A percentile compares a stretch with the other conserved stretches of the same genome.
These are phyloP conservation scores for Grus americana DNA, from an alignment of 2,113 vertebrate genomes.

Conservation along the genomic window DNA sequence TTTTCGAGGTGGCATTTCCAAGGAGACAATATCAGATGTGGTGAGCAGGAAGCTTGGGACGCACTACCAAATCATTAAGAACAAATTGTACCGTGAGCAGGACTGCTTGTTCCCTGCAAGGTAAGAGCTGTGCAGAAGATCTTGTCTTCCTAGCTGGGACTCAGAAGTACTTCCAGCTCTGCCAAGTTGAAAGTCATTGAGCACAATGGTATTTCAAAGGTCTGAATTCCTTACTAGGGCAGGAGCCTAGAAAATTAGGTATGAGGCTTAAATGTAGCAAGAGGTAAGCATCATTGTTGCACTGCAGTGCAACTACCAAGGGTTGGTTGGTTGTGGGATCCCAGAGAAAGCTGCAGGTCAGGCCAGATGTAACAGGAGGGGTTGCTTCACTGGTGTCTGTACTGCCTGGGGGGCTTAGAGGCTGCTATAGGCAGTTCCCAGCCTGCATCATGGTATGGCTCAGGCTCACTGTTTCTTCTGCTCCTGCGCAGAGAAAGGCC, in stretches of 20 bases:
- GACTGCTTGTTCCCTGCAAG: slow-evolving; percentile 97
- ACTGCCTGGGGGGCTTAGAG: neutral
- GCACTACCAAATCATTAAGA: slow-evolving; percentile 91
- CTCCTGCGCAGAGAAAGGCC: neutral
- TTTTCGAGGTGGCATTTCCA: slow-evolving; percentile 85
- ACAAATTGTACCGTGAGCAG: slow-evolving; percentile 88
- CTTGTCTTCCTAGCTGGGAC: neutral
- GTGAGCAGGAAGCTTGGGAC: slow-evolving; percentile 87
- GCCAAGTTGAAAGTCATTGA: neutral
- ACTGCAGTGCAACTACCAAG: neutral
- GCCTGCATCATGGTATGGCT: neutral
- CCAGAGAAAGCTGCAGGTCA: neutral
- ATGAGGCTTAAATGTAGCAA: neutral
- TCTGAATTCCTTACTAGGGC: neutral
- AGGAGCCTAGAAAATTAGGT: neutral
- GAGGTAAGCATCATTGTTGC: neutral
- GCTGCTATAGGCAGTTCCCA: neutral
- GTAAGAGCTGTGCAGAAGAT: slow-evolving; percentile 68
- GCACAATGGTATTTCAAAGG: neutral
- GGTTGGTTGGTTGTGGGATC: neutral
- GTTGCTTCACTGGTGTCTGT: neutral
- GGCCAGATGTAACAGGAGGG: neutral
- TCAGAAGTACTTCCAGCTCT: neutral
- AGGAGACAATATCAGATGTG: slow-evolving; percentile 79
- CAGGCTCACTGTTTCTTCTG: neutral